Evolutionary conservation across 2,113 vertebrate genomes (phyloP).

Genomic region (Uropsilus gracilis): DNA sequence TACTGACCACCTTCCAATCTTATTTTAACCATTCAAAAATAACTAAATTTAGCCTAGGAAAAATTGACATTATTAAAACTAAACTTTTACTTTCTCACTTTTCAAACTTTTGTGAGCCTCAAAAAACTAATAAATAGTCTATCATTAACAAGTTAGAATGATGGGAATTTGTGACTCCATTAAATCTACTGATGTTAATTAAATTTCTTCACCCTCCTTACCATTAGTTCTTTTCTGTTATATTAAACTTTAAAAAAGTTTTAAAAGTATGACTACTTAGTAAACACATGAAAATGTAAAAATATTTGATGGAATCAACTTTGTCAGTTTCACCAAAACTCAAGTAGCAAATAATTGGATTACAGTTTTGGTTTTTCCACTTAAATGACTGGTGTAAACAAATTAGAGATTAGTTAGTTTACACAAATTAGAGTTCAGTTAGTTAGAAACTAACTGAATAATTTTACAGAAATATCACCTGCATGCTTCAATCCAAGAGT

Average conservation of each 20-base stretch:
- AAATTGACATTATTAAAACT: background rate
- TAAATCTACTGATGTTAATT: constrained; percentile 27
- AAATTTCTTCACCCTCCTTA: constrained; percentile 67
- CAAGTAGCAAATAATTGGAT: constrained; percentile 45
- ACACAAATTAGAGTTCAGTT: too few species aligned
- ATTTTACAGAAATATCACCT: background rate
- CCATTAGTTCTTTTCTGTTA: background rate
- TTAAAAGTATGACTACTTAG: background rate
- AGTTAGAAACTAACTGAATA: too few species aligned
- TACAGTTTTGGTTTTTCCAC: constrained; percentile 62
- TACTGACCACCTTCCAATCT: background rate
- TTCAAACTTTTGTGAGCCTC: background rate
- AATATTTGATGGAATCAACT: too few species aligned
- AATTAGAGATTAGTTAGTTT: too few species aligned
- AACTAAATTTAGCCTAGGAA: background rate
- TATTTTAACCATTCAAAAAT: background rate
- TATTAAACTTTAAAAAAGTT: background rate
- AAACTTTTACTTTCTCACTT: background rate
- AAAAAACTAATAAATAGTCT: background rate
- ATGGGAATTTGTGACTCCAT: background rate
- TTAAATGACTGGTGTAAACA: constrained; percentile 67
- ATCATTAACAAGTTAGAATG: background rate
- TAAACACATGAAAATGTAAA: background rate
- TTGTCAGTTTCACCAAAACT: background rate
- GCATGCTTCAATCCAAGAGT: background rate